Base-by-base conservation (phyloP, 2,888 invertebrate species). In the Synanthedon vespiformis region DNA sequence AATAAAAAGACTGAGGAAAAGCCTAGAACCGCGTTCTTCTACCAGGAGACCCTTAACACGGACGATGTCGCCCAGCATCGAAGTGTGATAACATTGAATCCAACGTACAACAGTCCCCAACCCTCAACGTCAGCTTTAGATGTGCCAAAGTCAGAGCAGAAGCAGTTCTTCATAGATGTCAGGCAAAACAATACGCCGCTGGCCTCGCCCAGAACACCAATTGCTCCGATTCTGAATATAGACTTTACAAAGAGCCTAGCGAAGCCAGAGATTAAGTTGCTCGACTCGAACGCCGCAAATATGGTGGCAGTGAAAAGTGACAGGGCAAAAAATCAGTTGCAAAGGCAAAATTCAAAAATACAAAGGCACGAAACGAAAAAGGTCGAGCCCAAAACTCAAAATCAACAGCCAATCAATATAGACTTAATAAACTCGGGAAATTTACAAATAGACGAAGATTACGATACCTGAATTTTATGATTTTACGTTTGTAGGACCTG, bases 381-480 rank as follows among this genome's bases (percentile, higher is more conserved):
- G 50, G 61, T 70, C 2, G 78, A 77, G 53, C 52, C 64, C 3
- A 73, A 71, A 53, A 67, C 72, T 0, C n/a, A 51, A 0, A 49
- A 63, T 0, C 52, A 56, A 40, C 55, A 62, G n/a, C 74, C 74
- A 1, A 63, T 79, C 1, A 74, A 80, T 53, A 70, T 84, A 56
- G 85, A 85, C 57, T 67, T 72, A 63, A 68, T 84, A 54, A 82
- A 80, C 62, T 77, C 83, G 50, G 83, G 82, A 6, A 79, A 85
- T 57, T 64, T 87, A 60, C 82, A 88, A 61, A 83, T 88, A 50
- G 88, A 88, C 53, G 88, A 88, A 67, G 88, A 88, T 74, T 88
- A 88, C 63, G 88, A 88, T 80, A 86, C 87, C 74, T 88, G 84
- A 88, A 65, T 22, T 22, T 22, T 22, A 22, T 78, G 59, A 8